Evolutionary conservation across 2,888 invertebrate genomes (phyloP), one percentile per base, ranked within the genome.

Genomic region (Strigamia transsilvanica): DNA sequence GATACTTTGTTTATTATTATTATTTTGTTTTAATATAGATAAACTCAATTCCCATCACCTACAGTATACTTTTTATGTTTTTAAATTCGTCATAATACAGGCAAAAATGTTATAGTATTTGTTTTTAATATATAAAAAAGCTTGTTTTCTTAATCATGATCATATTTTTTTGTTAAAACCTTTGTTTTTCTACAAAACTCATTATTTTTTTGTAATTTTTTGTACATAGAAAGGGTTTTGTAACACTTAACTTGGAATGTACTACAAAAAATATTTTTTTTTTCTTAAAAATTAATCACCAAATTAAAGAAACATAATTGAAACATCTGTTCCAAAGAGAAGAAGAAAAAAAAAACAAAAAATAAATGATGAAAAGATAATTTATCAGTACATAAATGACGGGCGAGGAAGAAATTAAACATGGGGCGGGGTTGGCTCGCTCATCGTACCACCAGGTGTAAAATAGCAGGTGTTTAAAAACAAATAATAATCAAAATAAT

Each of bases 11-110:
- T 66, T 66, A 51, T 51, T 51, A 51, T 51, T 51, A 51, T n/a
- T 51, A 18, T 51, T 66, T 66, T 66, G n/a, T 27, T 66, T 27
- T 13, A 66, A 23, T 23, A 23, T 15, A n/a, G n/a, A 61, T 61
- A 66, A 66, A 7, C 27, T 27, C 23, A 66, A 66, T 66, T 66
- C 66, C 66, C 66, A 66, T 66, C 66, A 66, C 66, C 66, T 66
- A 66, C 66, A 66, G 66, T 66, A 66, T 66, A 66, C 66, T 66
- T 66, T 51, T 66, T 32, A 27, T 66, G 66, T 66, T 66, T 66
- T 66, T 66, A 66, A 66, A 66, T 66, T 66, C 10, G 27, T 27
- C 66, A 66, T 66, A 66, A 66, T 66, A 66, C 66, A 66, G 66
- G 27, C 61, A 61, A 66, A 66, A 51, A 27, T 10, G 27, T 66